Evolutionary conservation across 2,888 invertebrate species (phyloP), one percentile per base, ranked within the genome.

Genomic region (Argyresthia goedartella): DNA sequence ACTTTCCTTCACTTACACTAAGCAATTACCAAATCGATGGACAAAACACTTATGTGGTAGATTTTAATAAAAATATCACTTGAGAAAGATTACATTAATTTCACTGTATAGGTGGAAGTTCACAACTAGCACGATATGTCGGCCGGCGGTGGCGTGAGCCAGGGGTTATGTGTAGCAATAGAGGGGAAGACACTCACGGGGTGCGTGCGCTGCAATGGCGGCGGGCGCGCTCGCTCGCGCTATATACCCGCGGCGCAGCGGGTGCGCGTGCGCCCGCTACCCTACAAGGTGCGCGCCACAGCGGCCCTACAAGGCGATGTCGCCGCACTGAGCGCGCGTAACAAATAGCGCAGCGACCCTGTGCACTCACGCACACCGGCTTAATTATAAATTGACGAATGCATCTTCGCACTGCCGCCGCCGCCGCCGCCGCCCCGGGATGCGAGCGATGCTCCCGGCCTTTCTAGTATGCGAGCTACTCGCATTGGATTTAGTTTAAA

Each of bases 111-210:
- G 9, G n/a, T 14, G 13, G 13, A 44, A 6, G 14, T n/a, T 15
- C 43, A 14, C 9, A 14, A 4, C 3, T 44, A 44, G 14, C n/a
- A 44, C 14, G 14, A 14, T 4, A 15, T 15, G 2, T 9, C 7
- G 11, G 35, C 11, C 25, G 44, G 44, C 41, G 25, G 41, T 15
- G 8, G 34, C 34, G 39, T 11, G 11, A 9, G 36, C 4, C n/a
- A n/a, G 13, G 15, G 33, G 46, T 33, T 45, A 14, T 39, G 16
- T 39, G 42, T 41, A 50, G 33, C 44, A 47, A 45, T 47, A 34
- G 48, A 35, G 42, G 36, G 33, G 43, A 48, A 33, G 50, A 50
- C 53, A 61, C 63, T 61, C 63, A 61, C 64, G 56, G 61, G 60
- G 59, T 60, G 56, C 54, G 59, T n/a, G 54, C 57, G 59, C 58